Base-by-base conservation (phyloP, 2,888 invertebrate genomes). In the Andrena minutula region DNA sequence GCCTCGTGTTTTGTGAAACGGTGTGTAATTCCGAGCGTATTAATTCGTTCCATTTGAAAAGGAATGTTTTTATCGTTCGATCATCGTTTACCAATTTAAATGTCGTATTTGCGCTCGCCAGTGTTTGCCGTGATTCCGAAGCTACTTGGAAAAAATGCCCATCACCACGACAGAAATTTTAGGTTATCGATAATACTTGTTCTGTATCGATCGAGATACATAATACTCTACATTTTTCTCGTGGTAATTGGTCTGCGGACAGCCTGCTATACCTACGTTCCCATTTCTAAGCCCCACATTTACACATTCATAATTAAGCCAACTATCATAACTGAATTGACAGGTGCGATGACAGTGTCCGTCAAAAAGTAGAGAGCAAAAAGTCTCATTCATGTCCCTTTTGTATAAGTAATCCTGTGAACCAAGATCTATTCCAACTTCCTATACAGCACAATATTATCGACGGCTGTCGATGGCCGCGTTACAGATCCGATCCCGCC, bases 11-110 rank as follows among this genome's bases (percentile, higher is more conserved):
- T 53, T 64, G 16, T 69, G 69, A 41, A 41, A 51, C 76, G 23
- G 20, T 49, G 3, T 8, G 63, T 64, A 70, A 77, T 60, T 69
- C 64, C 71, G 26, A 70, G 65, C 65, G 60, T 78, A 66, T 66
- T 79, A 79, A 79, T 79, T 79, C 56, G 63, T 79, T 79, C 61
- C 56, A 56, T 73, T 72, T 28, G 20, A 16, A 30, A 69, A 63
- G 49, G 35, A 49, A 49, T 47, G 64, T 68, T 78, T 75, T 35
- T 26, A 47, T 56, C 61, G 53, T 30, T 35, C 63, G 28, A 41
- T 35, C 30, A 32, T 72, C 61, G 41, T 41, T 30, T 61, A 8
- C 23, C 49, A 35, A 41, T 56, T 73, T 73, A 73, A 53, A 20
- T 16, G n/a, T 51, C 41, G 47, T 30, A 35, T 61, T 61, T 32